Percentiles rank a stretch among this genome's conserved stretches.
These are phyloP conservation scores for Centruroides sculpturatus DNA, from an alignment of 1,140 invertebrate genomes.

Conservation along the genomic window DNA sequence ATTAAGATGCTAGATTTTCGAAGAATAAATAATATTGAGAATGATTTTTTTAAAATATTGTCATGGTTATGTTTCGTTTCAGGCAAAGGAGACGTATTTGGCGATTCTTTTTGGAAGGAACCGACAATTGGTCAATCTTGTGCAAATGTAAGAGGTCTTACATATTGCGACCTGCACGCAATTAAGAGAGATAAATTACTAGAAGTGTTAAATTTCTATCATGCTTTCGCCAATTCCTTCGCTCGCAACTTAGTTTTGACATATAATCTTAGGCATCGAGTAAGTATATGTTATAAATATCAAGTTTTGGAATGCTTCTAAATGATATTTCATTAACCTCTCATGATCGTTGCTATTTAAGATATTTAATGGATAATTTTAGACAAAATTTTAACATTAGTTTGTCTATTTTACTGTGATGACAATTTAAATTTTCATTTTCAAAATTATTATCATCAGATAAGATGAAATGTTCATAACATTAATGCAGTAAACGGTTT, in stretches of 20 bases:
- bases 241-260: constrained; percentile 93
- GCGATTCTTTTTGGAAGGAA: constrained; percentile 99
- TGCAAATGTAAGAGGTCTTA: constrained; percentile 94
- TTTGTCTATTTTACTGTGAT: too few relatives aligned
- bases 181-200: constrained; percentile 91
- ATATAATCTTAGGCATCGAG: constrained; percentile 92
- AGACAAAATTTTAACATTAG: too few relatives aligned
- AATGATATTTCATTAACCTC: too few relatives aligned
- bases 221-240: constrained; percentile 98
- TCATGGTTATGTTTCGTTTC: not conserved
- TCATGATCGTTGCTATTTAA: too few relatives aligned
- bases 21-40: not conserved
- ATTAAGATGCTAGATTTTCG: too few relatives aligned
- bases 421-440: too few relatives aligned
- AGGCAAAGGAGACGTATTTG: constrained; percentile 96
- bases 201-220: constrained; percentile 98
- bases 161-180: constrained; percentile 98
- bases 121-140: constrained; percentile 90
- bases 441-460: too few relatives aligned
- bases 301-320: too few relatives aligned
- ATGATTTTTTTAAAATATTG: not conserved
- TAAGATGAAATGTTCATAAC: too few relatives aligned
- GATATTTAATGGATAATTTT: too few relatives aligned
- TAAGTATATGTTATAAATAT: constrained; percentile 31
- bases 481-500: too few relatives aligned